A percentile compares a stretch with the other conserved stretches of the same genome.
Conservation (phyloP, 2,888 invertebrate genomes). For the Oxytorus armatus region DNA sequence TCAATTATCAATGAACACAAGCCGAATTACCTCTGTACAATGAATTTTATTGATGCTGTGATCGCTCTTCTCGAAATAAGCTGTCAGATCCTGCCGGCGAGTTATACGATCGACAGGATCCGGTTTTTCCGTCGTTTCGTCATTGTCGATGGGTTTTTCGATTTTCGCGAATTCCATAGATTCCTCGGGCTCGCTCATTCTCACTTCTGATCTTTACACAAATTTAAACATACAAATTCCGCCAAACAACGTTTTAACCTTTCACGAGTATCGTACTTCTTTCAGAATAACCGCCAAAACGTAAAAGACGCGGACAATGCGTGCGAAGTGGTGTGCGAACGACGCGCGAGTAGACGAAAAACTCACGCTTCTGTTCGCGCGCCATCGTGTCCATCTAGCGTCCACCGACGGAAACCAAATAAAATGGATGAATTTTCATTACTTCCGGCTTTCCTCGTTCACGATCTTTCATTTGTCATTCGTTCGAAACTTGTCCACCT, state of each 20-base stretch:
- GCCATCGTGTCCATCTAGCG: constrained; percentile 2
- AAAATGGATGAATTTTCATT: constrained; percentile 23
- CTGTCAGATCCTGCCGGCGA: constrained; percentile 70
- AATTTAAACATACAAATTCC: background rate
- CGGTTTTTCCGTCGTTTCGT: constrained; percentile 24
- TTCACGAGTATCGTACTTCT: background rate
- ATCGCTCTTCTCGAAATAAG: constrained; percentile 72
- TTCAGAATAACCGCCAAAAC: constrained; percentile 67
- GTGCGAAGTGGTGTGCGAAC: background rate
- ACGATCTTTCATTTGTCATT: background rate
- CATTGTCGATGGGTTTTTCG: constrained; percentile 9
- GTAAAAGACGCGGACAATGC: background rate
- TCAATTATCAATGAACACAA: no score
- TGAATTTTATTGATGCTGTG: constrained; percentile 75
- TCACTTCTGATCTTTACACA: background rate
- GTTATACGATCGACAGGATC: constrained; percentile 61
- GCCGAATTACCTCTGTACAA: constrained; percentile 71
- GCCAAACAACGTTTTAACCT: constrained; percentile 1
- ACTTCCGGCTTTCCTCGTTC: background rate
- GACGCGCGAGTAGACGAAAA: background rate
- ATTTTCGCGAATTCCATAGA: constrained; percentile 17
- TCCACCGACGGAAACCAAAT: background rate
- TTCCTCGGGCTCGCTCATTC: constrained; percentile 53
- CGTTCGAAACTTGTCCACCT: background rate
- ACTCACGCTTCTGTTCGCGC: background rate